Evolutionary conservation across 2,797 vertebrate species (phyloP), one percentile per base, ranked within the genome.

Genomic region (Cyclopterus lumpus): DNA sequence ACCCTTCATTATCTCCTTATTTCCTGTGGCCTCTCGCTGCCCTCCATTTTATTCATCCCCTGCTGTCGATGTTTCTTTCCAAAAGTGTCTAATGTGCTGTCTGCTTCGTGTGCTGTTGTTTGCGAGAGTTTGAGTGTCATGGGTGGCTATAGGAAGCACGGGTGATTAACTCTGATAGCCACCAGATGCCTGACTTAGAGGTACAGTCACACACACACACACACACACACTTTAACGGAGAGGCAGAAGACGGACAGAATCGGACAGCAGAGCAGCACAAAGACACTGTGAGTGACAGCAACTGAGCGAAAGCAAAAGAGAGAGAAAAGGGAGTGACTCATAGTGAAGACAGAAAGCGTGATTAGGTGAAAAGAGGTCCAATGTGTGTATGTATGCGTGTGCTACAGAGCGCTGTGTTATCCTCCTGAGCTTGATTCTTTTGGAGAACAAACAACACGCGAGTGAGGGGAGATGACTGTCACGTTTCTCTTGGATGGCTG

Each of bases 161-260:
- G 90, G 86, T 81, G 87, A 92, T 92, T 93, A 93, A 91, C 90
- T 90, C 85, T 92, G 89, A 91, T 92, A 57, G 88, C 81, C 88
- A 88, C 88, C 91, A 92, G 91, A 93, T 93, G 91, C 86, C 73
- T 71, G 75, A 82, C 72, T 86, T 67, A 15, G 82, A 88, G 84
- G 77, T 86, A 74, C 34, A 79, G 80, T 73, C 70, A 71, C 77
- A 77, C 74, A 59, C 53, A 44, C 64, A 70, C 46, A 44, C 64
- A 70, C 32, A 60, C 48, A 49, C 48, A 51, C 48, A 60, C 49
- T 61, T 49, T 26, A 57, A 74, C 40, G 54, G 34, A 53, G 32
- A 79, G 42, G 60, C 48, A 54, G 38, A 62, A 73, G 65, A 79
- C 49, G 38, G 58, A 63, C 54, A 57, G 46, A 57, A n/a, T 73